These are phyloP conservation scores for Danio tinwini DNA, from an alignment of 2,797 vertebrate genomes.

Conservation along the genomic window DNA sequence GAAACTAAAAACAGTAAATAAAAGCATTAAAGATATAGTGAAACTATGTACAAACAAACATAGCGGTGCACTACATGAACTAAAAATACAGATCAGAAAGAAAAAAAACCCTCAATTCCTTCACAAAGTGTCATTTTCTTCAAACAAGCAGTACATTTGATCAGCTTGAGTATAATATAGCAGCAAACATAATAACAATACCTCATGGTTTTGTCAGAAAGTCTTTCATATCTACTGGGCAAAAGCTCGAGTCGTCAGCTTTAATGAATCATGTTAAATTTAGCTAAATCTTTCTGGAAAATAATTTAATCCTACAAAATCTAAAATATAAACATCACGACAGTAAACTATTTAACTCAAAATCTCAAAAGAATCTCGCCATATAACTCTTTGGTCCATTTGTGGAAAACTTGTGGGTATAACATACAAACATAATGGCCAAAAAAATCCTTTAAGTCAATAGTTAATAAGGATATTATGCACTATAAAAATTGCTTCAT, in stretches of 20 bases:
- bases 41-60: conserved; percentile 22
- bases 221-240: not conserved
- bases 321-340: conserved; percentile 19
- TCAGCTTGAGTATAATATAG: conserved; percentile 19
- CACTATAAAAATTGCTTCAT: not conserved
- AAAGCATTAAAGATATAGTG: not conserved
- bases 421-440: not conserved
- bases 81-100: conserved; percentile 3
- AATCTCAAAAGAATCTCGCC: conserved; percentile 7
- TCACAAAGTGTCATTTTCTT: not conserved
- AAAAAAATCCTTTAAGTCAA: not conserved
- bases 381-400: conserved; percentile 35
- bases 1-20: not conserved
- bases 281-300: conserved; percentile 14
- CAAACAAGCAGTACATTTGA: not conserved
- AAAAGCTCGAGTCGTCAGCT: not conserved
- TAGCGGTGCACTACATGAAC: not conserved
- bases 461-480: not conserved
- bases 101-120: not conserved
- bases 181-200: conserved; percentile 37
- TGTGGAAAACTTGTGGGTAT: not conserved
- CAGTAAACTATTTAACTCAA: not conserved
- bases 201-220: conserved; percentile 15
- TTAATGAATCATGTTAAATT: not conserved
- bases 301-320: conserved; percentile 19